phyloP scores from a whole-genome alignment of 1,140 invertebrate species.

The Calliopsis andreniformis region DNA sequence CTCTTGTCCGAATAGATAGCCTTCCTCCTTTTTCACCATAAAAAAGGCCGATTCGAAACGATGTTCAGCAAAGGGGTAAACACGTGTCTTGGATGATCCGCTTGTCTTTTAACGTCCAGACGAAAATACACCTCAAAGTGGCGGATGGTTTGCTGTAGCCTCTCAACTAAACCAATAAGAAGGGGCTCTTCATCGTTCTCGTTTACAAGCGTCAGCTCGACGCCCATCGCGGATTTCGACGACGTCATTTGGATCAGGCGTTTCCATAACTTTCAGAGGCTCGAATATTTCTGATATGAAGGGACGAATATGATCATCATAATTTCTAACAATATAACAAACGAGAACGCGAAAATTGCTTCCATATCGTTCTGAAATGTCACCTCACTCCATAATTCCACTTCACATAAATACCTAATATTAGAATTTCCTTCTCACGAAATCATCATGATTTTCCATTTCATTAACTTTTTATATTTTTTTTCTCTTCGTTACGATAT shows the following conservation, averaged over 20 bases:
- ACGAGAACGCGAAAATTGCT: neutral
- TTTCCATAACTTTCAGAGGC: slow-evolving; percentile 37
- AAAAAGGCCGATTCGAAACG: no score
- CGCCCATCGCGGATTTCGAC: slow-evolving; percentile 23
- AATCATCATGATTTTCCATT: no score
- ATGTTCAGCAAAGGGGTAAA: neutral
- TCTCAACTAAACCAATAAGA: slow-evolving; percentile 26
- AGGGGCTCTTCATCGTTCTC: slow-evolving; percentile 21
- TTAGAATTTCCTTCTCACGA: no score
- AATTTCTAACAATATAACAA: neutral
- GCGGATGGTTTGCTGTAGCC: slow-evolving; percentile 27
- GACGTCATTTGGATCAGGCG: slow-evolving; percentile 27
- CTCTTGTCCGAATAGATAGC: no score
- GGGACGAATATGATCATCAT: neutral
- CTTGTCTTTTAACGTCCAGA: slow-evolving; percentile 32
- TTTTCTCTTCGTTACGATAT: no score
- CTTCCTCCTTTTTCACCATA: neutral
- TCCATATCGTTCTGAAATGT: no score
- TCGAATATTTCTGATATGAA: slow-evolving; percentile 5
- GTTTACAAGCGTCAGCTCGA: slow-evolving; percentile 19
- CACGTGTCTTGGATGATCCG: neutral
- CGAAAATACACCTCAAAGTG: slow-evolving; percentile 52
- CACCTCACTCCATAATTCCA: no score
- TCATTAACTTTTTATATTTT: no score
- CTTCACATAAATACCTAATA: no score